Percentiles rank a stretch among this genome's conserved stretches.
These are phyloP conservation scores for Phalera bucephala DNA, from an alignment of 2,888 invertebrate genomes.

Conservation along the genomic window DNA sequence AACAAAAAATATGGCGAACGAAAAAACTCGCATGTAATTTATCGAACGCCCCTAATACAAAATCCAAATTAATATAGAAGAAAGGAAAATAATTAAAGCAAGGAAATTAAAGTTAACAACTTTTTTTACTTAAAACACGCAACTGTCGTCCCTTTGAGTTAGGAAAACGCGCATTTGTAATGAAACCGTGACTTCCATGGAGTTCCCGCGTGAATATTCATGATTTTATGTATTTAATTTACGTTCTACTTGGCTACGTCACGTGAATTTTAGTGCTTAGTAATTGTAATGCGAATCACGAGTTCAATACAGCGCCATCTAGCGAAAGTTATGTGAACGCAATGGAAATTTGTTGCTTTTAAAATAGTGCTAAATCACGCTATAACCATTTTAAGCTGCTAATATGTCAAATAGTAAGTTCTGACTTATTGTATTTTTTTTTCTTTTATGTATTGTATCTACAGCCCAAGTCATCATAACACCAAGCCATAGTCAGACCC, in stretches of 20 bases:
- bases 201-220: slow-evolving; percentile 7
- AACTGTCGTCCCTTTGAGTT: background rate
- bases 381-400: too few species aligned
- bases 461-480: too few species aligned
- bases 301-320: background rate
- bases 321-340: background rate
- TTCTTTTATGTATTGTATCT: too few species aligned
- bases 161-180: background rate
- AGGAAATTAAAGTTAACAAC: background rate
- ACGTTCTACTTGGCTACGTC: background rate
- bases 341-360: too few species aligned
- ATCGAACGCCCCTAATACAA: background rate
- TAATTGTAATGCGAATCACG: background rate
- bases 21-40: background rate
- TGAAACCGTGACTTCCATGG: slow-evolving; percentile 2
- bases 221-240: slow-evolving; percentile 1
- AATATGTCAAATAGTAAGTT: too few species aligned
- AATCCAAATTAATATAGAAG: background rate
- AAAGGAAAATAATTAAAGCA: background rate
- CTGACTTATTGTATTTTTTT: too few species aligned
- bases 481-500: too few species aligned
- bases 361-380: too few species aligned
- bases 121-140: background rate
- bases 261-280: slow-evolving; percentile 3
- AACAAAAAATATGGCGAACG: background rate